Conservation (phyloP, 2,113 vertebrate species). For the Otis tarda region DNA sequence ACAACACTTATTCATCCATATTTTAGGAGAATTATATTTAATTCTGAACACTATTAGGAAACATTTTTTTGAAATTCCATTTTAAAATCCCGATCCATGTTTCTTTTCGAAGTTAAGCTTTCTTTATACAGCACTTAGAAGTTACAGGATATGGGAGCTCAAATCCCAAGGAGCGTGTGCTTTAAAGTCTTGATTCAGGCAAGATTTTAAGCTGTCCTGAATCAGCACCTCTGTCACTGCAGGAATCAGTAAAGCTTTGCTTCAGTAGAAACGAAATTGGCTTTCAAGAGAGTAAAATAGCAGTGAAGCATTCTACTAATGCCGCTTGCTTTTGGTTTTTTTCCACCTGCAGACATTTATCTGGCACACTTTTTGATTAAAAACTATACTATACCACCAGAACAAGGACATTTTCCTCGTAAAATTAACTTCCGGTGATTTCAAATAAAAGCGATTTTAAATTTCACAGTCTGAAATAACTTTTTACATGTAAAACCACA, state of each 20-base stretch:
- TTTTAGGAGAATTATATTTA: not conserved
- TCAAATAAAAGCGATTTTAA: not conserved
- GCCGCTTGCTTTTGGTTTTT: not conserved
- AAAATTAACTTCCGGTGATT: not conserved
- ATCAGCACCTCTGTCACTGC: not conserved
- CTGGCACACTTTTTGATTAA: not conserved
- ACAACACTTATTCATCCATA: not conserved
- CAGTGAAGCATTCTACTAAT: not conserved
- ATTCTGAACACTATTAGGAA: not conserved
- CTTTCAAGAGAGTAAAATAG: not conserved
- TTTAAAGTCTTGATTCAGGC: not conserved
- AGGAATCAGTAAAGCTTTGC: not conserved
- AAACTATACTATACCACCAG: not conserved
- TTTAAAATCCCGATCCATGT: not conserved
- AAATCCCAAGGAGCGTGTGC: not conserved
- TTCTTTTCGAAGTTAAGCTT: not conserved
- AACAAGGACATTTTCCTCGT: not conserved
- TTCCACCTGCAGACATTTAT: not conserved
- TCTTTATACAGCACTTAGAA: not conserved
- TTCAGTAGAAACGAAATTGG: not conserved
- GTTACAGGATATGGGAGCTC: not conserved
- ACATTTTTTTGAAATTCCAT: rapidly evolving
- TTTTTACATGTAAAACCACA: not conserved
- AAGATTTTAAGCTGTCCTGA: not conserved
- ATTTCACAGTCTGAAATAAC: not conserved